A percentile compares a stretch with the other conserved stretches of the same genome.
Conservation (phyloP, 2,797 vertebrate genomes). For the Moxostoma hubbsi region DNA sequence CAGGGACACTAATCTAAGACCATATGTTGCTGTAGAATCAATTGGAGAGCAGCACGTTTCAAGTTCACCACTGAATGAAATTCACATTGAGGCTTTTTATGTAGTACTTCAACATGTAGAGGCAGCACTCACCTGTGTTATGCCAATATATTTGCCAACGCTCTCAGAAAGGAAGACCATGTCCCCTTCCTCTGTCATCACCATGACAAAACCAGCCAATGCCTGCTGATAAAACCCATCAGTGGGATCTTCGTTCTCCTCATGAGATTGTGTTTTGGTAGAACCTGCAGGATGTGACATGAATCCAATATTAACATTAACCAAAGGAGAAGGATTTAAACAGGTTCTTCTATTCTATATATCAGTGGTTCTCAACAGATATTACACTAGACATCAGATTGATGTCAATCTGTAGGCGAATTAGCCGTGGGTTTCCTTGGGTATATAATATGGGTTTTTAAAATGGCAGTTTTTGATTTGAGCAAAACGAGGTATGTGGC, state of each 20-base stretch:
- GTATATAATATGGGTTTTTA: too few species aligned
- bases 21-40: too few species aligned
- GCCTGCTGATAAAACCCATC: constrained; percentile 82
- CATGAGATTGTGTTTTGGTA: constrained; percentile 17
- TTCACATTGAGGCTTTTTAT: background rate
- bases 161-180: constrained; percentile 88
- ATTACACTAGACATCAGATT: too few species aligned
- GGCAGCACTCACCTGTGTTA: constrained; percentile 75
- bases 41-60: too few species aligned
- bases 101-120: background rate
- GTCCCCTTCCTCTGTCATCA: constrained; percentile 85
- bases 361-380: too few species aligned
- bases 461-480: too few species aligned
- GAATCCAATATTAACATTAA: background rate
- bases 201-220: constrained; percentile 86
- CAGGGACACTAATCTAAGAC: too few species aligned
- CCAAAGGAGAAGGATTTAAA: background rate
- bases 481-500: too few species aligned
- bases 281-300: constrained; percentile 10
- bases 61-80: too few species aligned
- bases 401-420: too few species aligned
- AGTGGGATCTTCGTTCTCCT: constrained; percentile 71
- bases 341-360: background rate
- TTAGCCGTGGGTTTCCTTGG: too few species aligned
- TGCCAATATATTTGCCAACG: constrained; percentile 84